Evolutionary conservation across 2,888 invertebrate genomes (phyloP).

Genomic region (Agrilus biguttatus): DNA sequence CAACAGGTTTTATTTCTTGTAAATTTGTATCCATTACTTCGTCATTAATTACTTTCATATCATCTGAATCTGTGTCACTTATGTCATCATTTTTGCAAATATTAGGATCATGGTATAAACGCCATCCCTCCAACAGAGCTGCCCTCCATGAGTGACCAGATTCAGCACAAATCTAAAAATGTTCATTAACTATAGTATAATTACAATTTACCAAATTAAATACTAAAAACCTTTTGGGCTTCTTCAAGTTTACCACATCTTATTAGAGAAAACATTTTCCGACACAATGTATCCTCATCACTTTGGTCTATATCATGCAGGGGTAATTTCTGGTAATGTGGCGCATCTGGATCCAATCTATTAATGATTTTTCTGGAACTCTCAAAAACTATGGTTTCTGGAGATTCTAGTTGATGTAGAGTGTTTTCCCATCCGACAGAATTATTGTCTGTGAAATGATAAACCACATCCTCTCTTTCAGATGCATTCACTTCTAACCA

Average conservation of each 20-base stretch:
- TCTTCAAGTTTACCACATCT: slow-evolving; percentile 76
- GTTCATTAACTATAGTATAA: not conserved
- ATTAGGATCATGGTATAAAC: slow-evolving; percentile 74
- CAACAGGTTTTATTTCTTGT: slow-evolving; percentile 28
- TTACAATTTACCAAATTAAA: not conserved
- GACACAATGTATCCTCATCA: slow-evolving; percentile 50
- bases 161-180: slow-evolving; percentile 50
- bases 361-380: slow-evolving; percentile 45
- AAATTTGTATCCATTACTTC: slow-evolving; percentile 45
- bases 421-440: slow-evolving; percentile 88
- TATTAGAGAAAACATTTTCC: slow-evolving; percentile 57
- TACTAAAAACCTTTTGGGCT: slow-evolving; percentile 46
- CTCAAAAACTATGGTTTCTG: slow-evolving; percentile 41
- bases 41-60: slow-evolving; percentile 3
- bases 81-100: slow-evolving; percentile 32
- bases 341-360: slow-evolving; percentile 82
- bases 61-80: slow-evolving; percentile 25
- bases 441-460: slow-evolving; percentile 65
- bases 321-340: slow-evolving; percentile 57
- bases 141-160: slow-evolving; percentile 89
- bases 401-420: slow-evolving; percentile 52
- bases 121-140: slow-evolving; percentile 82
- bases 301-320: slow-evolving; percentile 78
- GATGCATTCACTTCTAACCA: slow-evolving; percentile 79
- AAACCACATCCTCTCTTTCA: slow-evolving; percentile 36